Evolutionary conservation across 2,888 invertebrate genomes (phyloP), one percentile per base, ranked within the genome.

Genomic region (Ophion slaviceki): DNA sequence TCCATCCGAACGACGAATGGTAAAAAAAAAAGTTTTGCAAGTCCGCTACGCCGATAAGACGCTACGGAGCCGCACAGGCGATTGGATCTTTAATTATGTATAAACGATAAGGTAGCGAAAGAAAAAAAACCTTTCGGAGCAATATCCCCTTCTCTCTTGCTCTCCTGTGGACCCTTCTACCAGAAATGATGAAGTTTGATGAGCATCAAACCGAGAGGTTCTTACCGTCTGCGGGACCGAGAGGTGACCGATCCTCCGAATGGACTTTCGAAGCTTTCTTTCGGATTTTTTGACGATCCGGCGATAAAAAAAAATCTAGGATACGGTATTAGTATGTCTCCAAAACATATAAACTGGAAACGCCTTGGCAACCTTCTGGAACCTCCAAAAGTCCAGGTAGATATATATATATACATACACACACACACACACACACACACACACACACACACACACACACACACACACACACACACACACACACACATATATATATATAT

Each of bases 121-220:
- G 36, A 74, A 17, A n/a, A 62, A 59, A 61, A 40, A 74, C 36
- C 17, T 20, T 75, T 24, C 28, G 36, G 17, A 47, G 62, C 45
- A 64, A 62, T 6, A 64, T 64, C 28, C n/a, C 57, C 57, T 32
- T 59, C 14, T 20, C 36, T 32, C 17, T 70, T 78, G 79, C 76
- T 53, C 53, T 62, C 64, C 36, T 4, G 47, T 47, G 4, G 14
- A 10, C 17, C 53, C 53, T 4, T 53, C 40, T 40, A 5, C 5
- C 17, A 8, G n/a, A 28, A 72, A 57, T 74, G 66, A 47, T 59
- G 36, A 80, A 72, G 80, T 80, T 74, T 80, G 74, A 74, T 80
- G 74, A 79, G 62, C 40, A 80, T 74, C 59, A 57, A 14, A 59
- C 47, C 67, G 66, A 66, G 14, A 80, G 72, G 72, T 80, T 67